These are phyloP conservation scores for Ammodytes dubius DNA, from an alignment of 2,113 vertebrate genomes.

Conservation along the genomic window DNA sequence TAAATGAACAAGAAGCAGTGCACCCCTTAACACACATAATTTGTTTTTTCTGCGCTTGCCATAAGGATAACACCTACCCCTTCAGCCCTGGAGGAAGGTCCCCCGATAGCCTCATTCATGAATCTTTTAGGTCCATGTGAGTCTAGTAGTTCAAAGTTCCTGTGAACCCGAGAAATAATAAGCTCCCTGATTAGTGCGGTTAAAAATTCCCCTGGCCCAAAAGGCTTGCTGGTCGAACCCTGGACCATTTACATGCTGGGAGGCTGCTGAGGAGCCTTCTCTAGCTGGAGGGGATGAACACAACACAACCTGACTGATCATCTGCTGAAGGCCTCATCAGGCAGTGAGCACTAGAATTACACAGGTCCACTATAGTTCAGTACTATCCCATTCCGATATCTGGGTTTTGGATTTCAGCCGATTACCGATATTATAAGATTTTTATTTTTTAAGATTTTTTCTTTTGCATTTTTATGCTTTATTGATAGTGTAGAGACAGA, in stretches of 20 bases:
- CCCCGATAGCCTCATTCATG: constrained; percentile 79
- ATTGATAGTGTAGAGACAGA: no score
- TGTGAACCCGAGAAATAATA: constrained; percentile 83
- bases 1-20: constrained; percentile 54
- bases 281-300: constrained; percentile 47
- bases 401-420: no score
- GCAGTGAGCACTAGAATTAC: not conserved
- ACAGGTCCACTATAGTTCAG: no score
- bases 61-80: constrained; percentile 79
- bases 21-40: constrained; percentile 76
- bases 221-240: constrained; percentile 52
- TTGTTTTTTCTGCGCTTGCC: constrained; percentile 80
- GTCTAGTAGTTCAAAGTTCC: constrained; percentile 81
- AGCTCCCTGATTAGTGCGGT: constrained; percentile 82
- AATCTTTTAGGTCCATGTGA: constrained; percentile 82
- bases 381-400: no score
- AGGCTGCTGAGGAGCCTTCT: constrained; percentile 53
- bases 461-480: no score
- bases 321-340: constrained; percentile 20
- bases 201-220: constrained; percentile 76
- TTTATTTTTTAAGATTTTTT: no score
- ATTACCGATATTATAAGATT: no score
- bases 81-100: constrained; percentile 71
- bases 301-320: constrained; percentile 27
- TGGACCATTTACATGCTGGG: constrained; percentile 69